A percentile compares a stretch with the other conserved stretches of the same genome.
These are phyloP conservation scores for Apogon hyalosoma DNA, from an alignment of 2,797 vertebrate genomes.

Conservation along the genomic window DNA sequence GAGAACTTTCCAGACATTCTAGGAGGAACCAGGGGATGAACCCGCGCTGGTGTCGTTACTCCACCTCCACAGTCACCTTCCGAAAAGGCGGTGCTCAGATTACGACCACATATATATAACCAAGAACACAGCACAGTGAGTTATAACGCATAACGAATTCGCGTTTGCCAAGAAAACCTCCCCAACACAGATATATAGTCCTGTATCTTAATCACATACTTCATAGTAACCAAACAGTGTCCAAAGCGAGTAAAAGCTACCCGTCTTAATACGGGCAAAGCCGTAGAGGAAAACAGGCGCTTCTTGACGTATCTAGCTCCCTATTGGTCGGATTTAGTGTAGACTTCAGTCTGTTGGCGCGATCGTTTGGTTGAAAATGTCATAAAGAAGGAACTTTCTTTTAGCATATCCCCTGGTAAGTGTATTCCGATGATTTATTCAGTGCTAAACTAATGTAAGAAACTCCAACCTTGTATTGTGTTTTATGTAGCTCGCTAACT, in stretches of 20 bases:
- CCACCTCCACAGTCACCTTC: rapidly evolving
- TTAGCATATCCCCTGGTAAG: constrained; percentile 32
- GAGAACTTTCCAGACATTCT: constrained; percentile 86
- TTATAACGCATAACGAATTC: not conserved
- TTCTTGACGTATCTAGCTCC: constrained; percentile 15
- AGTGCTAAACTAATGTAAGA: too few relatives aligned
- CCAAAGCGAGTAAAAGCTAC: rapidly evolving
- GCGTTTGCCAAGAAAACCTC: rapidly evolving
- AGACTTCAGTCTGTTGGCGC: constrained; percentile 69
- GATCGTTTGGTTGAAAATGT: constrained; percentile 38
- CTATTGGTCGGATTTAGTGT: constrained; percentile 64
- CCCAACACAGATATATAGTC: rapidly evolving
- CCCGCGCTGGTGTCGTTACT: not conserved
- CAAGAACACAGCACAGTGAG: too few relatives aligned
- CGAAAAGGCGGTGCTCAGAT: constrained; percentile 43
- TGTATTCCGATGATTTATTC: not conserved
- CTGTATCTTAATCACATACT: rapidly evolving
- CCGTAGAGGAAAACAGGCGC: rapidly evolving
- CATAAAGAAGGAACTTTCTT: not conserved
- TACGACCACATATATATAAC: not conserved
- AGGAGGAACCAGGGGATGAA: constrained; percentile 34
- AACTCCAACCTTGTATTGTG: too few relatives aligned
- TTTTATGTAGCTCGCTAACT: too few relatives aligned
- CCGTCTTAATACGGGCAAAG: not conserved
- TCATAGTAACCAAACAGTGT: rapidly evolving